These are phyloP conservation scores for Trinectes maculatus DNA, from an alignment of 2,113 vertebrate genomes.

Conservation along the genomic window DNA sequence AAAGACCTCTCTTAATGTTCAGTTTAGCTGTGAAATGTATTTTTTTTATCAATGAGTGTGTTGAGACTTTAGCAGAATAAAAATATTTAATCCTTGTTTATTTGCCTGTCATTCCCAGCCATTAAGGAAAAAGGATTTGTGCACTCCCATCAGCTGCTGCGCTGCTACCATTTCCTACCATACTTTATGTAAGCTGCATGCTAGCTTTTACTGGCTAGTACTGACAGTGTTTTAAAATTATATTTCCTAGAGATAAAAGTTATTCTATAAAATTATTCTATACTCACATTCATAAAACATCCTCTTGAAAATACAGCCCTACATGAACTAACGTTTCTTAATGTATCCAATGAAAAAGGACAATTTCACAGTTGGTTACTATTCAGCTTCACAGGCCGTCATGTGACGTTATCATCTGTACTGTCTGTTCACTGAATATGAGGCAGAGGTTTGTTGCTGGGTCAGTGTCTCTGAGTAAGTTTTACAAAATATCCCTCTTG, in stretches of 20 bases:
- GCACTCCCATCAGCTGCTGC: slow-evolving; percentile 1
- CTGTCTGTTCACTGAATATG: slow-evolving; percentile 54
- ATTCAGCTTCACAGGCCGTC: slow-evolving; percentile 35
- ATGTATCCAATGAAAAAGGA: slow-evolving; percentile 23
- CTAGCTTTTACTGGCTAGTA: slow-evolving; percentile 6
- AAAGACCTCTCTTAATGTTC: slow-evolving; percentile 15
- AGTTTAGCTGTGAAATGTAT: slow-evolving; percentile 29
- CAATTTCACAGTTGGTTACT: slow-evolving; percentile 52
- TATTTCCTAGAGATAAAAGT: slow-evolving; percentile 10
- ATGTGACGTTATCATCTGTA: slow-evolving; percentile 20
- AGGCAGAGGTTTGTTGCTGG: slow-evolving; percentile 71
- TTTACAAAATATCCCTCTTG: slow-evolving; percentile 72
- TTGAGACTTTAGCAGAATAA: slow-evolving; percentile 6
- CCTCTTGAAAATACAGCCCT: slow-evolving; percentile 30
- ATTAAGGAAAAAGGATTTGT: slow-evolving; percentile 16
- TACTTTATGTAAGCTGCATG: slow-evolving; percentile 8
- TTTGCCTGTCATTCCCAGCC: slow-evolving; percentile 19
- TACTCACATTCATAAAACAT: slow-evolving; percentile 30
- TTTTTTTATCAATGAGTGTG: slow-evolving; percentile 32
- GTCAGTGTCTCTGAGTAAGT: slow-evolving; percentile 59
- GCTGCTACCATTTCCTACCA: slow-evolving; percentile 17
- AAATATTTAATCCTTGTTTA: slow-evolving; percentile 13
- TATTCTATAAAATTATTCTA: not conserved
- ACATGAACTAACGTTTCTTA: slow-evolving; percentile 14
- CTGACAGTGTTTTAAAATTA: not conserved